These are phyloP conservation scores for Hybos culiciformis DNA, from an alignment of 2,888 invertebrate species.

Conservation along the genomic window DNA sequence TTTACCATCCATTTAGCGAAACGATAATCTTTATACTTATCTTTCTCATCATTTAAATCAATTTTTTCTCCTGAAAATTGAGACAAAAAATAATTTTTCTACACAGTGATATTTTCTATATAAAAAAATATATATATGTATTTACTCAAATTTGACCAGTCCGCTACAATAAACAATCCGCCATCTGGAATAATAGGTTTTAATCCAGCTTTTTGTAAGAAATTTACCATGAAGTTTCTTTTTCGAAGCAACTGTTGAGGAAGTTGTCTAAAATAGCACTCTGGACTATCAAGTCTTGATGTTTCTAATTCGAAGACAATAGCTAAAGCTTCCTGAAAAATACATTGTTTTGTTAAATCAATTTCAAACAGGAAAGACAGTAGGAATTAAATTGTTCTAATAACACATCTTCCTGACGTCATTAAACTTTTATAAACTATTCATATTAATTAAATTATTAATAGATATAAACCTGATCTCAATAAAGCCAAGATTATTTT, in stretches of 20 bases:
- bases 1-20: conserved; percentile 95
- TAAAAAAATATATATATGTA: too few species aligned
- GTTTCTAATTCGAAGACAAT: conserved; percentile 78
- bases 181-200: conserved; percentile 87
- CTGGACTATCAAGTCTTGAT: conserved; percentile 48
- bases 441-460: too few species aligned
- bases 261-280: conserved; percentile 72
- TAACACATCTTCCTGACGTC: too few species aligned
- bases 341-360: background rate
- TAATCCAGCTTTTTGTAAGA: conserved; percentile 69
- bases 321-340: conserved; percentile 75
- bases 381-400: too few species aligned
- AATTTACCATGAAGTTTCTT: conserved; percentile 63
- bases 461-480: too few species aligned
- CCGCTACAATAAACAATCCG: conserved; percentile 94
- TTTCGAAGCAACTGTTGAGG: conserved; percentile 61
- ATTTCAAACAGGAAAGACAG: too few species aligned
- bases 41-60: conserved; percentile 53
- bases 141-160: conserved; percentile 66
- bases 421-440: too few species aligned
- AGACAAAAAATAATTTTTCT: too few species aligned
- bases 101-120: too few species aligned
- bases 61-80: conserved; percentile 50
- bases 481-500: too few species aligned
- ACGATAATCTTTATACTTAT: conserved; percentile 68